Percentiles rank a stretch among this genome's conserved stretches.
phyloP scores from a whole-genome alignment of 2,113 vertebrate genomes.

The Porphyrio hochstetteri region DNA sequence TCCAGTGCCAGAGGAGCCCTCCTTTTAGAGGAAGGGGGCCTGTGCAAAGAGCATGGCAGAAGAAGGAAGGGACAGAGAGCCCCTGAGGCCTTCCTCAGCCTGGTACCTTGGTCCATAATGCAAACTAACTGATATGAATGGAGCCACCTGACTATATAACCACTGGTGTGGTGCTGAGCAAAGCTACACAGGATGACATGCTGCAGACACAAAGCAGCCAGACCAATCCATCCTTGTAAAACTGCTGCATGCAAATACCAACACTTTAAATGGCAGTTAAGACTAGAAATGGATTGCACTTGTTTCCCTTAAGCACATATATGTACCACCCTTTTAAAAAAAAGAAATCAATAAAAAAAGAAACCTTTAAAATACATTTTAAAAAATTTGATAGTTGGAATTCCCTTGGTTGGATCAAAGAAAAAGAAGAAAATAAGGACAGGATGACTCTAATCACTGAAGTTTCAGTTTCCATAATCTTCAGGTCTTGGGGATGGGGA shows the following conservation, averaged over 20 bases:
- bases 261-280: slow-evolving; percentile 15
- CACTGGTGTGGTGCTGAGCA: neutral
- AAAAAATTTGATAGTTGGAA: neutral
- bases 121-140: neutral
- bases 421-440: neutral
- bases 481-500: neutral
- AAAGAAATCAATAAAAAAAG: neutral
- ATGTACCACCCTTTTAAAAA: neutral
- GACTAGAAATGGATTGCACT: slow-evolving; percentile 50
- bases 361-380: neutral
- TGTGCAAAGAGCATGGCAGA: neutral
- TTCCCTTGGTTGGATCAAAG: neutral
- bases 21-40: neutral
- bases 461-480: neutral
- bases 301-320: slow-evolving; percentile 22
- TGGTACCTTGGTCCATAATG: neutral
- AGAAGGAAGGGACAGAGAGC: neutral
- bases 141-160: neutral
- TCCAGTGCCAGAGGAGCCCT: neutral
- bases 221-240: neutral
- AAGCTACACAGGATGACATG: neutral
- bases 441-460: neutral
- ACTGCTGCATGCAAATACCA: slow-evolving; percentile 52
- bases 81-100: neutral
- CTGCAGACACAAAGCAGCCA: neutral